Conservation (phyloP, 92 coral and sea anemone genomes). For the Plumapathes pennacea region DNA sequence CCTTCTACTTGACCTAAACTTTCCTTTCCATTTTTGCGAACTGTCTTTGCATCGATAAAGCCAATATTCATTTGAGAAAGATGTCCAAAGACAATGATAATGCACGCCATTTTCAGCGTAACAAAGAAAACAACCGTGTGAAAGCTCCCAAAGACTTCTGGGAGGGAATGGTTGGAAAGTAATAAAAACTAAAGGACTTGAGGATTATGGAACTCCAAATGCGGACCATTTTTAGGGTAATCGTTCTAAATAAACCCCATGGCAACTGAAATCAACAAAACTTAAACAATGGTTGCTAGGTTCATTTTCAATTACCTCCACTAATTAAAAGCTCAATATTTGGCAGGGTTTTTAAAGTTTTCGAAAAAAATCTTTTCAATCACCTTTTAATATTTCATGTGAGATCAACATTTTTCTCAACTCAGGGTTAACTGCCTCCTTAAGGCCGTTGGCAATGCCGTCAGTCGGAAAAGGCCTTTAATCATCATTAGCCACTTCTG, state of each 20-base stretch:
- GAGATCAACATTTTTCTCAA: constrained; percentile 16
- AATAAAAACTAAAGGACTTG: background rate
- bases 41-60: background rate
- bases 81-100: background rate
- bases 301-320: constrained; percentile 5
- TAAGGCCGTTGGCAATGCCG: constrained; percentile 10
- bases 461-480: constrained; percentile 18
- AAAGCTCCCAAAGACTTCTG: background rate
- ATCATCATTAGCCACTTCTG: background rate
- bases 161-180: constrained; percentile 1
- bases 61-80: no score
- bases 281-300: constrained; percentile 5
- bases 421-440: constrained; percentile 41
- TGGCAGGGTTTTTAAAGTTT: constrained; percentile 11
- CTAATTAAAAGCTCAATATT: background rate
- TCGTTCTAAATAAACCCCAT: constrained; percentile 8
- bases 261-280: constrained; percentile 20
- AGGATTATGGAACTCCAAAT: constrained; percentile 1
- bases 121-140: background rate
- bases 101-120: background rate
- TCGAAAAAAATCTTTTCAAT: constrained; percentile 6
- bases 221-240: constrained; percentile 4
- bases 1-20: constrained; percentile 28
- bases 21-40: constrained; percentile 34
- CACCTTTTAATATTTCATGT: background rate